Evolutionary conservation across 2,888 invertebrate genomes (phyloP).

Genomic region (Nineta flava): DNA sequence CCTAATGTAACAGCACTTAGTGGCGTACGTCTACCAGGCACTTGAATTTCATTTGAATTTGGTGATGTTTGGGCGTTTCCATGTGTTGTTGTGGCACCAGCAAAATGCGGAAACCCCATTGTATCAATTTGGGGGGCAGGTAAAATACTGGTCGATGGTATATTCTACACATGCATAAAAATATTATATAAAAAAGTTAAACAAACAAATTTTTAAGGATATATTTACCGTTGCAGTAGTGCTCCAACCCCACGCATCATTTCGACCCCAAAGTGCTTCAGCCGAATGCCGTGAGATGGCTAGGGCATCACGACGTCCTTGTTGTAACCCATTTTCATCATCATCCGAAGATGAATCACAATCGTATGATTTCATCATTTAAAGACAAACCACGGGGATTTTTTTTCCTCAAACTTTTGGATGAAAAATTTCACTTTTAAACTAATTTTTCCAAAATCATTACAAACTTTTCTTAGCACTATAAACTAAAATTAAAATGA

Average conservation of each 20-base stretch:
- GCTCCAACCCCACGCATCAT: constrained; percentile 27
- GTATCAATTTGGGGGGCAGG: constrained; percentile 4
- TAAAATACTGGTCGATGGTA: constrained; percentile 6
- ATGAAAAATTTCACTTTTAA: background rate
- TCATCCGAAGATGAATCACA: constrained; percentile 27
- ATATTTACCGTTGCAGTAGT: constrained; percentile 17
- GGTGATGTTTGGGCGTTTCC: constrained; percentile 22
- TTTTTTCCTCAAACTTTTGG: background rate
- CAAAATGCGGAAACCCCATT: constrained; percentile 1
- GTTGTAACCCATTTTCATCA: constrained; percentile 22
- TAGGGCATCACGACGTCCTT: constrained; percentile 15
- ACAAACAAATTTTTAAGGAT: background rate
- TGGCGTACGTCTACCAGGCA: constrained; percentile 55
- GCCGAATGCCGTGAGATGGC: constrained; percentile 26
- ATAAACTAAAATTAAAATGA: background rate
- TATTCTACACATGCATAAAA: background rate
- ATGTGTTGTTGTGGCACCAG: constrained; percentile 10
- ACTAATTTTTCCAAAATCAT: background rate
- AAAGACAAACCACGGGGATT: constrained; percentile 5
- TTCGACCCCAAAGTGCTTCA: constrained; percentile 26
- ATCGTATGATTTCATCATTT: constrained; percentile 28
- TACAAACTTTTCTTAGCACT: background rate
- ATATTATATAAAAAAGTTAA: background rate
- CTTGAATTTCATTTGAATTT: constrained; percentile 29
- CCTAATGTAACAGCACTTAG: constrained; percentile 71